Percentiles rank a stretch among this genome's conserved stretches.
Conservation (phyloP, 2,113 vertebrate genomes). For the Elephantulus edwardii region DNA sequence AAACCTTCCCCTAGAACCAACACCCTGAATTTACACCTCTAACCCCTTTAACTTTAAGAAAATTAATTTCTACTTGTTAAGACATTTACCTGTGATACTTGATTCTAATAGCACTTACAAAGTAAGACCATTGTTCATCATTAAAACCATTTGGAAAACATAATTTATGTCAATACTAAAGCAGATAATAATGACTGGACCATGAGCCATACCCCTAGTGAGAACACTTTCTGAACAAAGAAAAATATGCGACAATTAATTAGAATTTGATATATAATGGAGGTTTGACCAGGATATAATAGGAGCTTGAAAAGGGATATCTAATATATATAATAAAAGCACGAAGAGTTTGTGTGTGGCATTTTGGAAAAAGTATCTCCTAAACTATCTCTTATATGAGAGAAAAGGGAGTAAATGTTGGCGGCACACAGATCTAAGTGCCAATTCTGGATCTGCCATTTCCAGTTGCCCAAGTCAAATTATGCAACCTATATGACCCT, state of each 20-base stretch:
- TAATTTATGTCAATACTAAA: background rate
- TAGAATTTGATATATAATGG: background rate
- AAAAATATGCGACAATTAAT: background rate
- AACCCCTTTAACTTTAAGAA: too few species aligned
- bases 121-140: background rate
- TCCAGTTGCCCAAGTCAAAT: too few species aligned
- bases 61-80: too few species aligned
- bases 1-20: too few species aligned
- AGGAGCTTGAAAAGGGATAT: too few species aligned
- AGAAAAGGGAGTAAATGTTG: background rate
- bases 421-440: background rate
- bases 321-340: too few species aligned
- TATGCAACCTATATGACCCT: background rate
- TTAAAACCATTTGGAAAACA: background rate
- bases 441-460: background rate
- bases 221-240: background rate
- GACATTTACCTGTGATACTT: too few species aligned
- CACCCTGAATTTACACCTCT: too few species aligned
- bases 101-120: too few species aligned
- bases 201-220: background rate
- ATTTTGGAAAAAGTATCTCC: background rate
- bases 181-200: background rate
- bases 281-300: background rate
- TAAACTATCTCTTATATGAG: background rate
- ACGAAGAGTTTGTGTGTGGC: background rate